Percentiles rank a stretch among this genome's conserved stretches.
These are phyloP conservation scores for Cottoperca gobio DNA, from an alignment of 2,797 vertebrate species.

Conservation along the genomic window DNA sequence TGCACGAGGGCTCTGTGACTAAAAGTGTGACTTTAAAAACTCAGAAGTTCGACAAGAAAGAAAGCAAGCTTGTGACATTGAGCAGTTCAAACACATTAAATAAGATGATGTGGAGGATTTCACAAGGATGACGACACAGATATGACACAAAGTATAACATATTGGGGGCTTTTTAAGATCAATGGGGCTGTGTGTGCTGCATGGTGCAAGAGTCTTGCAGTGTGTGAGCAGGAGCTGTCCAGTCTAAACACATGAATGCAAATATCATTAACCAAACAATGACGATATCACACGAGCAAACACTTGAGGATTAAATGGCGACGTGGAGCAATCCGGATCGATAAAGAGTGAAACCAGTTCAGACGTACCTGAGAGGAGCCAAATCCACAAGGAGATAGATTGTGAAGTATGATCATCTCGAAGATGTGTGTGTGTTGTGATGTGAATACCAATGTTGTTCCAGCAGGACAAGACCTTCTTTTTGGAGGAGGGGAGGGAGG, in stretches of 20 bases:
- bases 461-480: constrained; percentile 44
- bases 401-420: constrained; percentile 49
- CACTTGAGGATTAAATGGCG: constrained; percentile 39
- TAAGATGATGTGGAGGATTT: constrained; percentile 44
- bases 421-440: constrained; percentile 31
- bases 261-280: constrained; percentile 60
- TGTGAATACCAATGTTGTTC: constrained; percentile 66
- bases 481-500: constrained; percentile 25
- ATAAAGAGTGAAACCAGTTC: constrained; percentile 42
- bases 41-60: constrained; percentile 6
- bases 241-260: constrained; percentile 48
- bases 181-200: background rate
- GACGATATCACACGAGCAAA: constrained; percentile 41
- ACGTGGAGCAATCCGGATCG: constrained; percentile 40
- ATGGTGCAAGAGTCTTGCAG: constrained; percentile 20
- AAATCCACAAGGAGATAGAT: constrained; percentile 27
- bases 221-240: constrained; percentile 37
- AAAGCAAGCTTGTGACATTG: background rate
- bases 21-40: constrained; percentile 3
- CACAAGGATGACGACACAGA: constrained; percentile 54
- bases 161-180: constrained; percentile 37
- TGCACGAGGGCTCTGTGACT: background rate
- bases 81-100: constrained; percentile 41
- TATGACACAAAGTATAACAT: constrained; percentile 54
- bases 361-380: constrained; percentile 45